Evolutionary conservation across 2,888 invertebrate genomes (phyloP), one percentile per base, ranked within the genome.

Genomic region (Steinernema hermaphroditum): DNA sequence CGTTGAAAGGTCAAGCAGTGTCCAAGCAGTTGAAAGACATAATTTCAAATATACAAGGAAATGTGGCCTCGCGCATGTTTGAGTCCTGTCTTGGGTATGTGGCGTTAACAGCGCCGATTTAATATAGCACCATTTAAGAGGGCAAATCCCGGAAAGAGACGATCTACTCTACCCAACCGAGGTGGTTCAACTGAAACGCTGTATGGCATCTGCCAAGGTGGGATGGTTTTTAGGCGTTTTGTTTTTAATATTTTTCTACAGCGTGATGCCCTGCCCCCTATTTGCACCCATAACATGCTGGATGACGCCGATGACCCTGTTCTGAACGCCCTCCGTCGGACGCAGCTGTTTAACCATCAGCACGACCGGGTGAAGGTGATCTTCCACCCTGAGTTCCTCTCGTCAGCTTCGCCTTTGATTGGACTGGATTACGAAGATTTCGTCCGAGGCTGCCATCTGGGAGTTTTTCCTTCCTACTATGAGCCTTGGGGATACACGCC

Each of bases 401-500:
- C 93, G 0, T 94, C 96, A 0, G 97, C 96, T 0, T 98, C 97
- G 88, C 98, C 98, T 0, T 89, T 99, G 0, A 94, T 99, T 88
- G 95, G 95, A 0, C 89, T 99, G 83, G 98, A 99, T 85, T 98
- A 98, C 87, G 97, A 98, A 87, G 98, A 99, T 87, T 99, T 99
- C 88, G 97, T 99, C 0, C 91, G 98, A 32, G 98, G 98, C 4
- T 99, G 98, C 83, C 98, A 98, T 88, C 89, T 98, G 81, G 98
- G 98, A 0, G 97, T 99, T 22, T 98, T 98, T 88, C 98, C 98
- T 0, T 96, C 96, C 0, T 98, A 98, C 88, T 98, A 98, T 87
- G 98, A 99, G 87, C 98, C 98, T 0, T 98, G 98, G 98, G 98
- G 98, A 0, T 98, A 97, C 88, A 98, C 97, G 0, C 97, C 97